Base-by-base conservation (phyloP, 2,888 invertebrate species). In the Noctua janthe region DNA sequence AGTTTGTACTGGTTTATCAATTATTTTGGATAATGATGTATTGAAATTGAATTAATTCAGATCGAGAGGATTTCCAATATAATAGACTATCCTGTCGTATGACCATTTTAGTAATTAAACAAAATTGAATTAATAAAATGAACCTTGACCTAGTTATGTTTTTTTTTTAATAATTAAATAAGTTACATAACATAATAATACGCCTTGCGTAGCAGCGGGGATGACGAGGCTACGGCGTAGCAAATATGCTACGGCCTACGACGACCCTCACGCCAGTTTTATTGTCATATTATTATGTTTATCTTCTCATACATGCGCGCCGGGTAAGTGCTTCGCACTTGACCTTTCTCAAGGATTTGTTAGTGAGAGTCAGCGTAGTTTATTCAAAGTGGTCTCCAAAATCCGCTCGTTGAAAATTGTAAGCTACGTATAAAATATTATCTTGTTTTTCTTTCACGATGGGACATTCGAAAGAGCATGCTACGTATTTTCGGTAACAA, bases 221-320 rank as follows among this genome's bases (percentile, higher is more conserved):
- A 69, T 72, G 59, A 39, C 47, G 20, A 69, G 49, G 82, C 83
- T 84, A 86, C 62, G 76, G 35, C 77, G 82, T 86, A 84, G 86
- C 83, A 82, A 81, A 76, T 76, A 64, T 78, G 83, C 90, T 85
- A 76, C 83, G 86, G 35, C 20, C 64, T 76, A 80, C 81, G 82
- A 56, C 62, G 39, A 76, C 59, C 49, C 71, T 74, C 86, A 51
- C 35, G n/a, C 59, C 29, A 70, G 39, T 82, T 73, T 76, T 64
- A 72, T 66, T 70, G 64, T 62, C 29, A 72, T 69, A 66, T 51
- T 64, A 70, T 73, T 70, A 85, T 74, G 43, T 86, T 86, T 73
- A 70, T 72, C 43, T 82, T 72, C 66, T 56, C 39, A 86, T 59
- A 80, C 47, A 72, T 49, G 62, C 43, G 62, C 49, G 35, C 39